Evolutionary conservation across 1,140 invertebrate genomes (phyloP).

Genomic region (Pseudomyrmex pallidus): DNA sequence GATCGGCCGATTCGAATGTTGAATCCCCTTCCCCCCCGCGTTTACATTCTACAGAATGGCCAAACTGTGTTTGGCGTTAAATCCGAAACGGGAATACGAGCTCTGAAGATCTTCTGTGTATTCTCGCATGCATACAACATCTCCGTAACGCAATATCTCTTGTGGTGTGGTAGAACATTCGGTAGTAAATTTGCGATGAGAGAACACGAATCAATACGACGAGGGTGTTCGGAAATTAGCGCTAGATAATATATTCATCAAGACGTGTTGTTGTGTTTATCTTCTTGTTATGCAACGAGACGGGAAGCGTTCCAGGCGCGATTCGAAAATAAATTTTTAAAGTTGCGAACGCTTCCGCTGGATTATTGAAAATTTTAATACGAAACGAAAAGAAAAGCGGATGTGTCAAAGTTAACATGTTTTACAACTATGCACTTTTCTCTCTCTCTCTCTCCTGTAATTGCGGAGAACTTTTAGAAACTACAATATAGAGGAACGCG

Average conservation of each 20-base stretch:
- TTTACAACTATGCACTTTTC: not conserved
- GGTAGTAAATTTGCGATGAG: conserved; percentile 18
- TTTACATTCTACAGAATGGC: not conserved
- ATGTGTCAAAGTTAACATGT: not conserved
- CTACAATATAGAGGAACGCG: not conserved
- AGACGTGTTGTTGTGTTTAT: no score
- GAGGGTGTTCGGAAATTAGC: not conserved
- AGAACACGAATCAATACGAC: not conserved
- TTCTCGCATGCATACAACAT: not conserved
- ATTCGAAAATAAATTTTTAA: not conserved
- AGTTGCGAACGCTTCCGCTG: not conserved
- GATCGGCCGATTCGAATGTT: conserved; percentile 1
- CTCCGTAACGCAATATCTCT: not conserved
- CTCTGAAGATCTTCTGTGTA: conserved; percentile 1
- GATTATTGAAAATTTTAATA: not conserved
- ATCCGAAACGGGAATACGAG: conserved; percentile 48
- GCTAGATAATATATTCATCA: no score
- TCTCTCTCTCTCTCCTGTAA: not conserved
- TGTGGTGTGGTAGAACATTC: not conserved
- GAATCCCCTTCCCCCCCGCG: not conserved
- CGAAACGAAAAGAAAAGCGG: not conserved
- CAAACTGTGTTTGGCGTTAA: conserved; percentile 29
- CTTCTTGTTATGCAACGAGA: not conserved
- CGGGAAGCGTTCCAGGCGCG: not conserved
- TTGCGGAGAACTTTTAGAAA: not conserved